These are phyloP conservation scores for Salminus brasiliensis DNA, from an alignment of 2,113 vertebrate species.

Conservation along the genomic window DNA sequence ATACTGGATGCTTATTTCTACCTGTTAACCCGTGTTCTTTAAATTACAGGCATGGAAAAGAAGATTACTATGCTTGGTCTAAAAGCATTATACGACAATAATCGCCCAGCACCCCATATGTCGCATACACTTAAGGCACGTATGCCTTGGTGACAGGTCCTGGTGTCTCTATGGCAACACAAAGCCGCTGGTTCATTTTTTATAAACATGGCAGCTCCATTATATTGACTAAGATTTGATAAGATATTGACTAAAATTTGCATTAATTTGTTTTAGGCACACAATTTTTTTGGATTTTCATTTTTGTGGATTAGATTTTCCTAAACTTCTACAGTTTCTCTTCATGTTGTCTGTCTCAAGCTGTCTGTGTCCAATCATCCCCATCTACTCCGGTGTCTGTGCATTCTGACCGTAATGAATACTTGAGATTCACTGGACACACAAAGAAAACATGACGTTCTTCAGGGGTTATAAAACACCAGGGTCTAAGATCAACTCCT, in stretches of 20 bases:
- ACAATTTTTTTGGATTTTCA: no score
- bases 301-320: no score
- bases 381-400: not conserved
- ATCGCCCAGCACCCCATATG: not conserved
- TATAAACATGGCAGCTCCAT: slow-evolving; percentile 1
- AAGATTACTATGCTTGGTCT: not conserved
- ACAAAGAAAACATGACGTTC: not conserved
- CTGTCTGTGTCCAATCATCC: not conserved
- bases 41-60: no score
- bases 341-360: not conserved
- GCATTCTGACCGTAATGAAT: not conserved
- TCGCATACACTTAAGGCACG: not conserved
- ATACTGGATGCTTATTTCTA: not conserved
- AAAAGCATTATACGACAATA: not conserved
- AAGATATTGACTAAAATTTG: no score
- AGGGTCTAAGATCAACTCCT: not conserved
- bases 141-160: not conserved
- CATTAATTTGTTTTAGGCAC: no score
- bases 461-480: not conserved
- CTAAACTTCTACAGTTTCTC: not conserved
- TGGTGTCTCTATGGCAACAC: not conserved
- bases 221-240: not conserved
- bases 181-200: not conserved
- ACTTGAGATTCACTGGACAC: not conserved
- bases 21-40: no score